phyloP scores from a whole-genome alignment of 2,113 vertebrate species.

The Hippocampus mohnikei region DNA sequence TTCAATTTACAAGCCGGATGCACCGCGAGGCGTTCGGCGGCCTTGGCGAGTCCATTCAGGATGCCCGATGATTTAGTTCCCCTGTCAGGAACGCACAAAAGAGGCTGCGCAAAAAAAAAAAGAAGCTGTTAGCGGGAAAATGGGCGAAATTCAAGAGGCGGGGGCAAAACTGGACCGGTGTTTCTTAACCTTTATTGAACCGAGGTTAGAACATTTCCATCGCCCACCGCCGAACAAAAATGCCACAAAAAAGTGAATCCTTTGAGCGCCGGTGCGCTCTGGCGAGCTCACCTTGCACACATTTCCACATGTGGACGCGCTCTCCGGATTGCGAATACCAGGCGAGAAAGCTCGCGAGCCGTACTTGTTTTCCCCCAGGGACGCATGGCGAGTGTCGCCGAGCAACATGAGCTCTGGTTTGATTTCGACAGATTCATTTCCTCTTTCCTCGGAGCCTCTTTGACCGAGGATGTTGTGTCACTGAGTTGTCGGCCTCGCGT shows the following conservation, averaged over 20 bases:
- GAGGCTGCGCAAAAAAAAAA: neutral
- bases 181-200: neutral
- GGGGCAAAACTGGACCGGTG: neutral
- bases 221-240: neutral
- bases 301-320: neutral
- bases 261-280: too few species aligned
- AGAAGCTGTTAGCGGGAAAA: neutral
- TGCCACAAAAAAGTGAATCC: too few species aligned
- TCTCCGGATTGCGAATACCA: too few species aligned
- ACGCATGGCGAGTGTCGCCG: neutral
- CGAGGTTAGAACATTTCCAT: too few species aligned
- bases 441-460: neutral
- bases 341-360: neutral
- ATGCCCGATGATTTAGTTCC: neutral
- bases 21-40: too few species aligned
- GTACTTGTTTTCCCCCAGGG: neutral
- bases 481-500: neutral
- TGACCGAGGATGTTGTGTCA: neutral
- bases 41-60: neutral
- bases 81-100: neutral
- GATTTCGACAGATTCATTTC: neutral
- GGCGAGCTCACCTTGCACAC: too few species aligned
- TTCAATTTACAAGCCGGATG: neutral
- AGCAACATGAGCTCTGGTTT: neutral
- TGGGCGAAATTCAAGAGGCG: neutral